Evolutionary conservation across 1,140 invertebrate species (phyloP), one percentile per base, ranked within the genome.

Genomic region (Meloidogyne floridensis): DNA sequence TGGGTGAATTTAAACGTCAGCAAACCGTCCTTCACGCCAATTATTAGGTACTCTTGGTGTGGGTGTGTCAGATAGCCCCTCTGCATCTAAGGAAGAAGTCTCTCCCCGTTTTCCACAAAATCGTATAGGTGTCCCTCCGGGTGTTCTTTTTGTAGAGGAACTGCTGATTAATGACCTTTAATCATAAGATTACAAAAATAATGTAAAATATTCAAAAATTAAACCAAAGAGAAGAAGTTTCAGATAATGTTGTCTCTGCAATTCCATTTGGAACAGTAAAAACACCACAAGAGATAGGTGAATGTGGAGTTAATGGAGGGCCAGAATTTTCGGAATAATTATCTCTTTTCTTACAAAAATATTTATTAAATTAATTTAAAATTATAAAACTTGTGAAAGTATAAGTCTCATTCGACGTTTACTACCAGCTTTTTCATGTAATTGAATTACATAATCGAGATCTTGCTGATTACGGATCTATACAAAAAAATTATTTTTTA

Each of bases 221-320:
- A 15, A 83, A 85, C 54, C 86, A 84, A 54, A 85, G 54, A 18
- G 84, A 85, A 15, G 84, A 85, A n/a, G 84, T 84, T 42, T 86
- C 84, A 56, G 84, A 85, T 15, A 85, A 47, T n/a, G 84, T 47
- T 15, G 85, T 80, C 82, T 85, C 84, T 10, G 71, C 72, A 80
- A 80, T 80, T n/a, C 56, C 53, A 54, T 54, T 54, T 54, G 53
- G 53, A 54, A 20, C 65, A 32, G 10, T 79, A 53, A 56, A 43
- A 51, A 54, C 43, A 76, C 43, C 20, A 59, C 11, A n/a, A 77
- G 18, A 59, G 20, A 32, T 2, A 42, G 20, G 13, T 32, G 11
- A 65, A 75, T 51, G 18, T 59, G 56, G 56, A 59, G 56, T 15
- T 59, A 59, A 15, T 59, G 10, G 56, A 15, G 13, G n/a, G 15